These are phyloP conservation scores for Ceyx erithaca DNA, from an alignment of 2,797 vertebrate species.

Conservation along the genomic window DNA sequence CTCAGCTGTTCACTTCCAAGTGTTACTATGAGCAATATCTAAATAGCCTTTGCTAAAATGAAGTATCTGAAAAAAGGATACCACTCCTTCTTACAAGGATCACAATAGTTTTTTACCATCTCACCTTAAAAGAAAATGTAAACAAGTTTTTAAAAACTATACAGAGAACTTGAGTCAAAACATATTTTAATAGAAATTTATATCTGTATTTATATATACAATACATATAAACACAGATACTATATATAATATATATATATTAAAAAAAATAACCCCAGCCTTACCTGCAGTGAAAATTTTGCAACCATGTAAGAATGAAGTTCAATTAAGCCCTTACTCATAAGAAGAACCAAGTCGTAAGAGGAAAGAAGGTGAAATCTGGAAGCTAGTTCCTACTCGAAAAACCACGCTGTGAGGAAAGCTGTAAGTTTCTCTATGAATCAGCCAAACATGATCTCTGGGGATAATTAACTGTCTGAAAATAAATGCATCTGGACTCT, in stretches of 20 bases:
- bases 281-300: constrained; percentile 58
- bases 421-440: constrained; percentile 41
- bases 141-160: background rate
- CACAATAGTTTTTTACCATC: background rate
- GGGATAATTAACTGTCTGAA: constrained; percentile 52
- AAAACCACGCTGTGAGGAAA: constrained; percentile 12
- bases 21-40: background rate
- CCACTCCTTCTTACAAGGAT: background rate
- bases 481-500: constrained; percentile 40
- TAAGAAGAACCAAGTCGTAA: constrained; percentile 14
- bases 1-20: background rate
- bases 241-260: background rate
- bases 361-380: constrained; percentile 24
- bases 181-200: background rate
- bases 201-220: background rate
- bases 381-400: constrained; percentile 47
- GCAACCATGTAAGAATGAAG: background rate
- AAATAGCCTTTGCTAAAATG: background rate
- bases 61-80: background rate
- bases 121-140: background rate
- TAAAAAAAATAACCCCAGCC: background rate
- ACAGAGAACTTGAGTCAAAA: background rate
- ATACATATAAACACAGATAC: background rate
- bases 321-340: constrained; percentile 5
- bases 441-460: constrained; percentile 66